These are phyloP conservation scores for Xylophagus ater DNA, from an alignment of 2,888 invertebrate genomes.

Conservation along the genomic window DNA sequence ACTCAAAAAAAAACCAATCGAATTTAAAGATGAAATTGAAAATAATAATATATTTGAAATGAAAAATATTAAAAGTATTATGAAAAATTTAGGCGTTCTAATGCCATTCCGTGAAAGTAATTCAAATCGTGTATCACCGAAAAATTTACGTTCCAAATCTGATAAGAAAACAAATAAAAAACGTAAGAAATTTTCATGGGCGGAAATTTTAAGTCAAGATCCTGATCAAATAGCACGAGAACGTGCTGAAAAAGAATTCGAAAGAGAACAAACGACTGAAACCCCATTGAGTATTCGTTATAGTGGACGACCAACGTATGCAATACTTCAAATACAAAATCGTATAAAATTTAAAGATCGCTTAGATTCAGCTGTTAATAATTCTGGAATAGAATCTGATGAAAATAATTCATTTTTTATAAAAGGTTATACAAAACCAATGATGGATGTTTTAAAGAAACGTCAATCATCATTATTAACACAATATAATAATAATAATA, in stretches of 20 bases:
- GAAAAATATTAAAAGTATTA: conserved; percentile 33
- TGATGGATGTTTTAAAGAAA: conserved; percentile 21
- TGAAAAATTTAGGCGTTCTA: conserved; percentile 28
- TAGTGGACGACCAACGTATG: conserved; percentile 37
- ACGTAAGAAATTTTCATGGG: conserved; percentile 37
- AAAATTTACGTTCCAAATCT: conserved; percentile 50
- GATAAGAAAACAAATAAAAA: conserved; percentile 27
- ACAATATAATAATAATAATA: conserved; percentile 1
- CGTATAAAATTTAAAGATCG: conserved; percentile 31
- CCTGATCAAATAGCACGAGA: conserved; percentile 40
- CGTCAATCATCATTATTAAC: conserved; percentile 11
- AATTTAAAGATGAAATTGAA: conserved; percentile 31
- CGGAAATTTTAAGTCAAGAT: conserved; percentile 37
- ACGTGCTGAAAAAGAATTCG: conserved; percentile 38
- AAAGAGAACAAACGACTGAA: conserved; percentile 31
- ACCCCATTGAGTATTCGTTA: conserved; percentile 26
- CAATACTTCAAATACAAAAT: conserved; percentile 34
- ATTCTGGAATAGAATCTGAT: no score
- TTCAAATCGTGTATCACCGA: conserved; percentile 44
- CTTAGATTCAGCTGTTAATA: conserved; percentile 22
- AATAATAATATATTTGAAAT: conserved; percentile 40
- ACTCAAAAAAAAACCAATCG: conserved; percentile 28
- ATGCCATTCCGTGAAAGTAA: conserved; percentile 36
- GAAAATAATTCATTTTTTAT: conserved; percentile 13
- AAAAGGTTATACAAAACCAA: conserved; percentile 22